Base-by-base conservation (phyloP, 2,113 vertebrate genomes). In the Vireo altiloquus region DNA sequence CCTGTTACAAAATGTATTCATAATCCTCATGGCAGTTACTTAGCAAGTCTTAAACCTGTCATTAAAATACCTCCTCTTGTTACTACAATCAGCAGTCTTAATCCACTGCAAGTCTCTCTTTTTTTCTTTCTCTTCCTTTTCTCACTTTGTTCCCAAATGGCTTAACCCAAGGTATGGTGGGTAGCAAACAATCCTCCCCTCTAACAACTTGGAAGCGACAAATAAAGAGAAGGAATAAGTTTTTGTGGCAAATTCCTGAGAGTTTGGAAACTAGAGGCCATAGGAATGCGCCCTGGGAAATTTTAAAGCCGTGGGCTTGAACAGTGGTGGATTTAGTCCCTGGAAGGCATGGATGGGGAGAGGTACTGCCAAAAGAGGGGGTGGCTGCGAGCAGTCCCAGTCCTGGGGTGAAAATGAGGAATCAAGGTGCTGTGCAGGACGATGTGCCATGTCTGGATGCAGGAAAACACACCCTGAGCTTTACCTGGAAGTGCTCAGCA, bases 31-130 rank as follows among this genome's bases (percentile, higher is more conserved):
- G 85, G 88, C 94, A 96, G 94, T 95, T 95, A 96, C 94, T 97
- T 97, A 97, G 94, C 95, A 97, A 97, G 90, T 98, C 96, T 98
- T 98, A 98, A 98, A 97, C 92, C 96, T 98, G 96, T 97, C 96
- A 97, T 96, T 97, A 93, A 96, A 74, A 30, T 87, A 88, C 65
- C 59, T 95, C 87, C 88, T 97, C 90, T 89, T 91, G 95, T 92
- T 95, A 78, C 93, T 91, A 96, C 91, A 87, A 96, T 95, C 95
- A 96, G 82, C 92, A 92, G 91, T 40, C 92, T 94, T 92, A 96
- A 97, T 86, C 87, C 76, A 87, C n/a, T 47, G 19, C 49, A 50
- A 82, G 63, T 15, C 60, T 78, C 52, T 53, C 24, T 28, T 69
- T 33, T 33, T 44, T 25, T 14, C 33, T 56, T 65, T 63, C 56